phyloP scores from a whole-genome alignment of 2,888 invertebrate genomes.

The Patella ulyssiponensis region DNA sequence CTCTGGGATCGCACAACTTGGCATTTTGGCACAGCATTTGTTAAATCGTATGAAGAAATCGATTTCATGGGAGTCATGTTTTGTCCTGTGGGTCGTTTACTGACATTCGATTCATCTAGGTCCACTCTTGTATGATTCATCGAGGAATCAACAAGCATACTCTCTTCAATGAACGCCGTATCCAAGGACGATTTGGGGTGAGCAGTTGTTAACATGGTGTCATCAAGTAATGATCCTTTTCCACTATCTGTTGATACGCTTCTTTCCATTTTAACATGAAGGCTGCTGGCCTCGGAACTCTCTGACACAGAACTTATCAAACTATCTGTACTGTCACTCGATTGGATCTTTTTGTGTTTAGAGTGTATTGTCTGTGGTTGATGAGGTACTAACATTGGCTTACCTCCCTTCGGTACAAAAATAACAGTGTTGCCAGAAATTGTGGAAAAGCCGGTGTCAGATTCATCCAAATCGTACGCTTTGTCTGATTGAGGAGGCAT shows the following conservation, averaged over 20 bases:
- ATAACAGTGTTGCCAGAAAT: conserved; percentile 49
- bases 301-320: conserved; percentile 49
- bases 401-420: conserved; percentile 30
- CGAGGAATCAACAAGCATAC: conserved; percentile 16
- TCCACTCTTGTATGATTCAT: neutral
- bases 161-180: conserved; percentile 23
- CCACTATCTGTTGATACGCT: conserved; percentile 58
- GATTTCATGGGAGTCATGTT: neutral
- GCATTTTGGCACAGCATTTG: neutral
- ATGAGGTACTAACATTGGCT: conserved; percentile 16
- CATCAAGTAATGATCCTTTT: conserved; percentile 55
- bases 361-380: neutral
- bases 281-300: conserved; percentile 33
- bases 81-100: neutral
- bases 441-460: conserved; percentile 47
- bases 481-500: conserved; percentile 30
- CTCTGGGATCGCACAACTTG: conserved; percentile 51
- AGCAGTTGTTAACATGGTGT: conserved; percentile 26
- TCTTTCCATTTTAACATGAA: conserved; percentile 42
- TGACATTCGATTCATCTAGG: neutral
- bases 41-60: neutral
- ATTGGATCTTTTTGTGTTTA: conserved; percentile 22
- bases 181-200: conserved; percentile 20
- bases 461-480: conserved; percentile 36
- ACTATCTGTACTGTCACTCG: conserved; percentile 55